Evolutionary conservation across 2,797 vertebrate species (phyloP), one percentile per base, ranked within the genome.

Genomic region (Poeciliopsis presidionis): DNA sequence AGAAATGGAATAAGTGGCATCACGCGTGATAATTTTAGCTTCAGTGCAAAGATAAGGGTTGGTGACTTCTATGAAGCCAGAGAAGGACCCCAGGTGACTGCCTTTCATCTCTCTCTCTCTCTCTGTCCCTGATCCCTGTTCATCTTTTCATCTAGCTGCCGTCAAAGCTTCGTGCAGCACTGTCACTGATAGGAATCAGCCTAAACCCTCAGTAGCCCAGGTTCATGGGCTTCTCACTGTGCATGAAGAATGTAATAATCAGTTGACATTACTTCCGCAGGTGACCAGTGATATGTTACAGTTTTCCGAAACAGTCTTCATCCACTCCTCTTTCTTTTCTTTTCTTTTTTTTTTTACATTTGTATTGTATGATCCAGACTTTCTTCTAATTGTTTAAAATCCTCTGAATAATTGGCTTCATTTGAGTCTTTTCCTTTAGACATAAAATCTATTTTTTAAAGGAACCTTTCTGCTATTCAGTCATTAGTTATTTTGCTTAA

Each of bases 1-100:
- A 98, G 97, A 99, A 98, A 98, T 97, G 97, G 98, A 98, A 97
- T 99, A 97, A 97, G 96, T 97, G 97, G 97, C 97, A 97, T 99
- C 97, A 97, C 97, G 95, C 97, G 97, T 91, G 97, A 98, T 97
- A 98, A 98, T 98, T 99, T 99, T 98, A 99, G 98, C 98, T 99
- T 99, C 98, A 98, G 97, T 98, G 97, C 97, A 99, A 99, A 99
- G 98, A 96, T 99, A 98, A 98, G 97, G 97, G 97, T 99, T 98
- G 98, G 98, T 98, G 98, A 98, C 97, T 99, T 99, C 97, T 99
- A 98, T 99, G 98, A 99, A 99, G 97, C 98, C 97, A 99, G 98
- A 99, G 98, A 98, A 97, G 97, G 98, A 98, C 97, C 96, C 89
- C 97, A 99, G 98, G 97, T 99, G 97, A 98, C 97, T 95, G 94